Conservation (phyloP, 2,797 vertebrate genomes). For the Amphiprion clarkii region DNA sequence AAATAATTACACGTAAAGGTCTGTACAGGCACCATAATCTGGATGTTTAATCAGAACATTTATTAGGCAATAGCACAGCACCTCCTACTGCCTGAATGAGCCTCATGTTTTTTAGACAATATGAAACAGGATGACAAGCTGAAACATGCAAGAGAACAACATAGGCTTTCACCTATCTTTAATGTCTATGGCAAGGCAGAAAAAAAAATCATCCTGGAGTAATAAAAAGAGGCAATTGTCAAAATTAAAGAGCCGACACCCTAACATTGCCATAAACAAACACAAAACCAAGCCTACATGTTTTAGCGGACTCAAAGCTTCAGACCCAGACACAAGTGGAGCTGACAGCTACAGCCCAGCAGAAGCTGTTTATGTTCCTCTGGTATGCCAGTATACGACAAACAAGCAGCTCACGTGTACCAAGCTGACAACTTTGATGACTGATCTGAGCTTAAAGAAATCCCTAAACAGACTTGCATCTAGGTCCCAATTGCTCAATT, state of each 20-base stretch:
- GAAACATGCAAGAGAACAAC: constrained; percentile 57
- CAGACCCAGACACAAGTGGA: neutral
- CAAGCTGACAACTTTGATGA: neutral
- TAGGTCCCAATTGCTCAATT: neutral
- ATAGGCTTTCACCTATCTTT: constrained; percentile 14
- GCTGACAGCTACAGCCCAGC: neutral
- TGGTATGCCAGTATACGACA: neutral
- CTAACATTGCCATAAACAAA: neutral
- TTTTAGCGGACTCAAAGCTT: neutral
- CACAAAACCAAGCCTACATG: neutral
- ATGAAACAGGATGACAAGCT: constrained; percentile 54
- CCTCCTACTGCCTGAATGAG: constrained; percentile 56
- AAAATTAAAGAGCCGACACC: constrained; percentile 2
- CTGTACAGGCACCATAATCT: constrained; percentile 2
- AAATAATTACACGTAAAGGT: neutral
- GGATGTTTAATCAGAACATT: constrained; percentile 15
- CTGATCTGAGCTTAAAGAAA: neutral
- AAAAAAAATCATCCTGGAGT: neutral
- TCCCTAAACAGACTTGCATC: neutral
- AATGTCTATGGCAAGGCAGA: constrained; percentile 4
- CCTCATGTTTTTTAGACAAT: constrained; percentile 41
- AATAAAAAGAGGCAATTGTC: neutral
- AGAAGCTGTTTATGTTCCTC: neutral
- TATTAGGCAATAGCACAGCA: constrained; percentile 49
- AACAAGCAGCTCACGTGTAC: neutral